Percentiles rank a stretch among this genome's conserved stretches.
Evolutionary conservation across 2,113 vertebrate species (phyloP).

Genomic region (Orthochromis indermauri): DNA sequence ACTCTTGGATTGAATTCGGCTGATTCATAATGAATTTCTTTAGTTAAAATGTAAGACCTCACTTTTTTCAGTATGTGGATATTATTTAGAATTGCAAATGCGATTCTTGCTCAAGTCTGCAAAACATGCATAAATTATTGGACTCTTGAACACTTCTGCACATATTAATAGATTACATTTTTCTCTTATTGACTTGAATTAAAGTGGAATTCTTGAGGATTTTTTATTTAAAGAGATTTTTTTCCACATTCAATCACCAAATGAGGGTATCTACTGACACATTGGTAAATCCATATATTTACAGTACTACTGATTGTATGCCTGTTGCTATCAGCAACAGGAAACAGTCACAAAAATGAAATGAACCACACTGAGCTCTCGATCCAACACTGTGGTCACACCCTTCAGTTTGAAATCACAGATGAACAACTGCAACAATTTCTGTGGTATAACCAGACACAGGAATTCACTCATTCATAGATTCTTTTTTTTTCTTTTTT

Average conservation of each 20-base stretch:
- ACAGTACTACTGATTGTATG: neutral
- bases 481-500: neutral
- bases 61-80: neutral
- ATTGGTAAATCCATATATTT: neutral
- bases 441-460: neutral
- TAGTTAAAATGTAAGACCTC: constrained; percentile 6
- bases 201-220: neutral
- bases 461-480: accelerated
- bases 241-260: neutral
- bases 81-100: constrained; percentile 36
- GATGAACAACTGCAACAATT: neutral
- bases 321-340: neutral
- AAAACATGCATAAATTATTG: constrained; percentile 8
- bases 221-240: neutral
- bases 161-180: neutral
- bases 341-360: neutral
- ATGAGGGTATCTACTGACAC: neutral
- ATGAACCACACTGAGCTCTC: neutral
- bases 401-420: neutral
- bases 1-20: neutral
- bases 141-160: neutral
- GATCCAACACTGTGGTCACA: neutral
- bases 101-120: neutral
- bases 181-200: neutral
- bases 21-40: constrained; percentile 1